Evolutionary conservation across 2,888 invertebrate genomes (phyloP).

Genomic region (Nomada ruficornis): DNA sequence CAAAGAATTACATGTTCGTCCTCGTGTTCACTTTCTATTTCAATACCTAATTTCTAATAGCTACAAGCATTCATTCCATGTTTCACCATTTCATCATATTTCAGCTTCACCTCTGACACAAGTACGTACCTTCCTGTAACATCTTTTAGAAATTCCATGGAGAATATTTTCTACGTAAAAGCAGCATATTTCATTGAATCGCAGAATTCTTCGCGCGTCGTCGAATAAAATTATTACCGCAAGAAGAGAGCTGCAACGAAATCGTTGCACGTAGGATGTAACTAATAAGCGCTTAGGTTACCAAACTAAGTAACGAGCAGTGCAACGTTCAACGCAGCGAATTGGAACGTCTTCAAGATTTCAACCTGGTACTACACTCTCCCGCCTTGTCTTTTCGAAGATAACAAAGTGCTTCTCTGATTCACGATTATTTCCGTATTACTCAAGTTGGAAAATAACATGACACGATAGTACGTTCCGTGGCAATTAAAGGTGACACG

Average conservation of each 20-base stretch:
- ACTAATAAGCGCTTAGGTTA: conserved; percentile 62
- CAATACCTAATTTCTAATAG: neutral
- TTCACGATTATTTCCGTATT: conserved; percentile 62
- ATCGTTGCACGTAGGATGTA: conserved; percentile 42
- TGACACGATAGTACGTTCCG: neutral
- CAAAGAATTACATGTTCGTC: neutral
- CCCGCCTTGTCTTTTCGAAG: conserved; percentile 57
- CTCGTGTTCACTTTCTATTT: neutral
- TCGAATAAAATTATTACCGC: conserved; percentile 37
- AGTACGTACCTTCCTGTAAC: neutral
- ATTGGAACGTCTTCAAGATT: conserved; percentile 66
- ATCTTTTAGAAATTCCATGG: neutral
- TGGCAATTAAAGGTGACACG: conserved; percentile 18
- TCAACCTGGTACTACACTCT: conserved; percentile 50
- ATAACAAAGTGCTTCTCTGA: conserved; percentile 59
- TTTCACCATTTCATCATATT: neutral
- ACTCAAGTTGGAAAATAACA: conserved; percentile 53
- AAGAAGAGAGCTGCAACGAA: conserved; percentile 40
- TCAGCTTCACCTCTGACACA: neutral
- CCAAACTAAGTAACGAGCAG: conserved; percentile 49
- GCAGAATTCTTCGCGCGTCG: neutral
- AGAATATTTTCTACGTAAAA: conserved; percentile 9
- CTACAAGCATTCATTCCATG: too few species aligned
- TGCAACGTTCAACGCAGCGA: conserved; percentile 53
- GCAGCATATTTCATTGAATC: neutral